phyloP scores from a whole-genome alignment of 2,888 invertebrate species.

The Craniophora ligustri region DNA sequence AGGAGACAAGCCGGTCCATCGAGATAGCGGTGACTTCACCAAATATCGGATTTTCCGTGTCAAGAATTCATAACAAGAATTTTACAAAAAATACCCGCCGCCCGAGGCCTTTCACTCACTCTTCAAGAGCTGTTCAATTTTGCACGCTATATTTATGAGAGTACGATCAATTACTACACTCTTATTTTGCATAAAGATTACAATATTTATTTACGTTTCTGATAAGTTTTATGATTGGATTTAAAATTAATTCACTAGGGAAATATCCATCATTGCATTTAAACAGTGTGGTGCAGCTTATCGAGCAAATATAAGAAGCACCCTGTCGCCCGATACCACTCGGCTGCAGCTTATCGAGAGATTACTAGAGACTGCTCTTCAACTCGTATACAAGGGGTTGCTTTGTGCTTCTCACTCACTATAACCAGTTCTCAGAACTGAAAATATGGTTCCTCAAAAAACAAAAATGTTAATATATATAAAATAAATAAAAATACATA shows the following conservation, averaged over 20 bases:
- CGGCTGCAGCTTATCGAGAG: conserved; percentile 78
- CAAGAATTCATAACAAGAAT: conserved; percentile 56
- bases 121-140: conserved; percentile 28
- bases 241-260: conserved; percentile 1
- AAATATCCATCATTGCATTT: conserved; percentile 37
- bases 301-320: conserved; percentile 69
- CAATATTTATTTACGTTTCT: background rate
- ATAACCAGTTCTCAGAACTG: conserved; percentile 71
- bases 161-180: background rate
- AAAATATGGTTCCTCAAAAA: conserved; percentile 70
- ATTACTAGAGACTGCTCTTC: conserved; percentile 77
- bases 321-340: conserved; percentile 50
- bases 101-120: conserved; percentile 31
- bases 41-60: conserved; percentile 62
- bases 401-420: conserved; percentile 79
- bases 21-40: conserved; percentile 60
- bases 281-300: conserved; percentile 61
- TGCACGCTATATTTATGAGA: conserved; percentile 14
- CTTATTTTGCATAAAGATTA: background rate
- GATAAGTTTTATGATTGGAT: background rate
- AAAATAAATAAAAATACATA: background rate
- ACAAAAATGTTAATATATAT: conserved; percentile 54
- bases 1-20: conserved; percentile 63
- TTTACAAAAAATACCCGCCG: conserved; percentile 40
- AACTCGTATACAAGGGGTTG: conserved; percentile 77